Evolutionary conservation across 2,113 vertebrate genomes (phyloP), one percentile per base, ranked within the genome.

Genomic region (Aphyosemion australe): DNA sequence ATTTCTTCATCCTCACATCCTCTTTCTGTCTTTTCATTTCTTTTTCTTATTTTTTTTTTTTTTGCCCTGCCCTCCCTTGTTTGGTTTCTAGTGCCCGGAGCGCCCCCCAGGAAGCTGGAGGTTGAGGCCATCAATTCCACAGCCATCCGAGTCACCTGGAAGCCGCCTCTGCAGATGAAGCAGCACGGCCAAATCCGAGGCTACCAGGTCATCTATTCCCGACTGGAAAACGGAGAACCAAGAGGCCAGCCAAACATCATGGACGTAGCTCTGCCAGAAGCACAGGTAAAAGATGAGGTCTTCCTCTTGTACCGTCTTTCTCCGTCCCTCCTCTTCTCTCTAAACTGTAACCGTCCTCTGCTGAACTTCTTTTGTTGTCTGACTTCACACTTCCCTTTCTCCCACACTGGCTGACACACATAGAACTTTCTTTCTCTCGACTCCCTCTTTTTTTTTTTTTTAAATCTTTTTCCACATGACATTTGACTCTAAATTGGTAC

Each of bases 131-230:
- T 97, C 68, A 99, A 99, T 84, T 99, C 97, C 0, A 99, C 97
- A 1, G 93, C 97, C 20, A 94, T 99, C 82, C 91, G 89, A 6
- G 96, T 99, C 72, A 94, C 95, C 74, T 99, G 97, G 97, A 98
- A 97, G 86, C 91, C 96, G 10, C 97, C 97, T 0, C 89, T 98
- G 62, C 94, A 94, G 82, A 94, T 89, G 78, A 99, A 97, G 88
- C 97, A 99, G 82, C 97, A 99, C 0, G 97, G 97, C 69, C 97
- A 98, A 90, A 98, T 99, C 85, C 94, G 97, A 0, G 97, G 97
- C 32, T 99, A 99, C 92, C 97, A 99, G 88, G 95, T 99, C 74
- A 97, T 95, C 2, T 98, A 95, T 0, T 96, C 98, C 34, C 94
- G 95, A 13, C 89, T 99, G 14, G 97, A 99, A 78, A 95, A 95